Evolutionary conservation across 2,888 invertebrate species (phyloP), one percentile per base, ranked within the genome.

Genomic region (Aquatica leii): DNA sequence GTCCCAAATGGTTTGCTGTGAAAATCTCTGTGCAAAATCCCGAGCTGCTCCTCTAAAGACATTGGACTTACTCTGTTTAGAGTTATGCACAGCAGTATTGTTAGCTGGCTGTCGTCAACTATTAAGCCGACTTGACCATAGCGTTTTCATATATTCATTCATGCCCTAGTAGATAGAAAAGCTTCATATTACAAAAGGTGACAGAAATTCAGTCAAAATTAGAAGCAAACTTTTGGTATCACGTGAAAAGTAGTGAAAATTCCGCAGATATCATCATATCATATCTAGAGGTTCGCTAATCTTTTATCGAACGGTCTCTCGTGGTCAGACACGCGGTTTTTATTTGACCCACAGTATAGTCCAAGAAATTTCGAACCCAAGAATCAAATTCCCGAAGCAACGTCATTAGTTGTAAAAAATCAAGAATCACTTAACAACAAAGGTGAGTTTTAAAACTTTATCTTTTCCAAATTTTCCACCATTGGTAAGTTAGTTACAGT

Each of bases 241-340:
- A n/a, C n/a, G n/a, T n/a, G n/a, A n/a, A n/a, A n/a, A n/a, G n/a
- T n/a, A n/a, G 31, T 31, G 31, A 31, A 31, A 40, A 8, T 40
- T 12, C 40, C 40, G 40, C 40, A 11, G 40, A n/a, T n/a, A n/a
- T n/a, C n/a, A n/a, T n/a, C n/a, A 40, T 14, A 40, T 40, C 11
- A 40, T 40, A 40, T 40, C 40, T 40, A 40, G 40, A 40, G 40
- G 40, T 40, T 31, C 31, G 31, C 31, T 31, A 31, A 31, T 31
- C 31, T 31, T 31, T 31, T 31, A 31, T 31, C 31, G 31, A 31
- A 31, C 31, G 31, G 31, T 31, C 31, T 31, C 31, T 31, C 5
- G 31, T 31, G 31, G 31, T 31, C 9, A 31, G 31, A 9, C 31
- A 4, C 31, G 31, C 31, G 31, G 31, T 6, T 6, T 31, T 31